Conservation (phyloP, 2,113 vertebrate species). For the Aplodontia rufa region DNA sequence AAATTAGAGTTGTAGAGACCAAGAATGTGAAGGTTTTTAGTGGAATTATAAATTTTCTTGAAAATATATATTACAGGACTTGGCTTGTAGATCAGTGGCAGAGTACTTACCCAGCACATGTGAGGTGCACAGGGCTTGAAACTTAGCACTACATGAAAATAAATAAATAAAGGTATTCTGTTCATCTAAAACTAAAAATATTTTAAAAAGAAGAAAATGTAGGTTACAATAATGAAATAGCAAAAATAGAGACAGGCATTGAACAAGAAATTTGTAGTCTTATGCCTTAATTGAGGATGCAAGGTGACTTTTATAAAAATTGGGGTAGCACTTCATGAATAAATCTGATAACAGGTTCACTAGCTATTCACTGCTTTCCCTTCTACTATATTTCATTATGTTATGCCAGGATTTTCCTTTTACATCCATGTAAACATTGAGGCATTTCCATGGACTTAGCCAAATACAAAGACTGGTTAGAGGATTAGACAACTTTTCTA, state of each 20-base stretch:
- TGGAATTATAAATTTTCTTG: background rate
- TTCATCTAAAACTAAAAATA: too few relatives aligned
- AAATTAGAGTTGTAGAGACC: background rate
- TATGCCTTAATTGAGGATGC: background rate
- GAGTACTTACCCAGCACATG: too few relatives aligned
- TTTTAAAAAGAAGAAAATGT: too few relatives aligned
- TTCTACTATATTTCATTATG: background rate
- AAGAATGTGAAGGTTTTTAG: background rate
- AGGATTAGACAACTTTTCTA: background rate
- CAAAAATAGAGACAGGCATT: background rate
- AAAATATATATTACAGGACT: background rate
- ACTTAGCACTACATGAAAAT: too few relatives aligned
- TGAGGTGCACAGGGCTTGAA: too few relatives aligned
- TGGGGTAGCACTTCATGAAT: background rate
- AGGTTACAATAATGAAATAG: background rate
- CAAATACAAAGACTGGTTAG: background rate
- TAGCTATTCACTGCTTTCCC: background rate
- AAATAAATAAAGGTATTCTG: too few relatives aligned
- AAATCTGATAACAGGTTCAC: background rate
- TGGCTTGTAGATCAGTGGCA: too few relatives aligned
- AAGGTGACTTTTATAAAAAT: background rate
- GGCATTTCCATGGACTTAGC: background rate
- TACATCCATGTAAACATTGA: background rate
- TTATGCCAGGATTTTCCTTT: background rate
- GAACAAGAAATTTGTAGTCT: background rate